Percentiles rank a stretch among this genome's conserved stretches.
These are phyloP conservation scores for Phlogophora meticulosa DNA, from an alignment of 2,888 invertebrate species.

Conservation along the genomic window DNA sequence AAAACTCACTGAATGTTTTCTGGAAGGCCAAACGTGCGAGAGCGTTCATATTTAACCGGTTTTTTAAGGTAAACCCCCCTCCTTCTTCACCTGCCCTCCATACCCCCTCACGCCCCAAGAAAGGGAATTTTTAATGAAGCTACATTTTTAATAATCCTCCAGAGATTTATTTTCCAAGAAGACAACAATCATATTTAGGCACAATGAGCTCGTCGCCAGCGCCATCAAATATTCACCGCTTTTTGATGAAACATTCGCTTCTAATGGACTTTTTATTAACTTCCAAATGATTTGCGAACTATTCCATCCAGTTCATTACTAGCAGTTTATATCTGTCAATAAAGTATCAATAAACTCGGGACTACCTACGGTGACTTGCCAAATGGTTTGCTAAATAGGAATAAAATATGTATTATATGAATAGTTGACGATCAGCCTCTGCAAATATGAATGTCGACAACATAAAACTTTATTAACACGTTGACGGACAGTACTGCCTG, in stretches of 20 bases:
- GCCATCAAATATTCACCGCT: conserved; percentile 36
- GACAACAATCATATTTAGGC: conserved; percentile 62
- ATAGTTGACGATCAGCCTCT: conserved; percentile 31
- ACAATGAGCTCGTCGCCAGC: conserved; percentile 19
- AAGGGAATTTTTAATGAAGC: conserved; percentile 65
- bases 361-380: conserved; percentile 15
- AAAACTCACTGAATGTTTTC: conserved; percentile 42
- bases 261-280: conserved; percentile 38
- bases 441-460: conserved; percentile 5
- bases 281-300: conserved; percentile 19
- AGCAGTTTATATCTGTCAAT: conserved; percentile 30
- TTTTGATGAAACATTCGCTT: conserved; percentile 9
- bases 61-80: conserved; percentile 57
- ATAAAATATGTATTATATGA: conserved; percentile 51
- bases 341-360: conserved; percentile 32
- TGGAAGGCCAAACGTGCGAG: conserved; percentile 43
- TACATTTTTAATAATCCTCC: conserved; percentile 64
- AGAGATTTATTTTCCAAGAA: conserved; percentile 62
- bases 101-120: conserved; percentile 36
- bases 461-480: conserved; percentile 7
- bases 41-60: conserved; percentile 68
- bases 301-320: conserved; percentile 27
- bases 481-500: background rate
- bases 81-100: conserved; percentile 1
- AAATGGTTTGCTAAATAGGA: conserved; percentile 49